These are phyloP conservation scores for Ganaspis brasiliensis DNA, from an alignment of 2,888 invertebrate species.

Conservation along the genomic window DNA sequence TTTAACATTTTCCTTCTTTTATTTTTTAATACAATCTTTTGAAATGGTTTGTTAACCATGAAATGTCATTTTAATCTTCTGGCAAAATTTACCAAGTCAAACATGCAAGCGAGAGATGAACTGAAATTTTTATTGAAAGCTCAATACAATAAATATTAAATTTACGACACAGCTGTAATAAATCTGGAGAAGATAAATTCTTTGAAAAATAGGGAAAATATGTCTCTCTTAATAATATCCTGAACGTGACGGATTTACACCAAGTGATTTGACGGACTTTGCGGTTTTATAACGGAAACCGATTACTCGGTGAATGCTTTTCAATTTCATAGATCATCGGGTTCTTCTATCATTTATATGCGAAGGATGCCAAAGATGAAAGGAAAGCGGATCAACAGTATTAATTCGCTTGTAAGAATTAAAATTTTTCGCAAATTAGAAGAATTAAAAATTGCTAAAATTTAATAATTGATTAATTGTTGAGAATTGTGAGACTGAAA, in stretches of 20 bases:
- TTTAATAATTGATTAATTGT: too few species aligned
- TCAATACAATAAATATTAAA: background rate
- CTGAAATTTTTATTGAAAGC: background rate
- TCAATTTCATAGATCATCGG: constrained; percentile 60
- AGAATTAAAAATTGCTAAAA: constrained; percentile 50
- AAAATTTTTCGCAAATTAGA: background rate
- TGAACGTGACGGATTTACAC: constrained; percentile 36
- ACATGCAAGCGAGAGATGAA: too few species aligned
- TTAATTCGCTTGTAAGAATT: background rate
- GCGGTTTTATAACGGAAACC: constrained; percentile 37
- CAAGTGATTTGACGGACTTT: constrained; percentile 36
- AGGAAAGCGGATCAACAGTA: constrained; percentile 7
- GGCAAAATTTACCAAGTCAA: too few species aligned
- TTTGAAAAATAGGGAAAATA: background rate
- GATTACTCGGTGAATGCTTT: constrained; percentile 51
- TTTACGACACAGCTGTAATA: background rate
- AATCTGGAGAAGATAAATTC: background rate
- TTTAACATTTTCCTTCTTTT: too few species aligned
- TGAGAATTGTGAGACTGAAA: too few species aligned
- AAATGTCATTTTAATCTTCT: too few species aligned
- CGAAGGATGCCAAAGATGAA: constrained; percentile 28
- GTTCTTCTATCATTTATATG: constrained; percentile 44
- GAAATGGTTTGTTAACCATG: too few species aligned
- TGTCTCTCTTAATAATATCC: constrained; percentile 27
- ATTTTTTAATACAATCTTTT: too few species aligned